Conservation (phyloP, 2,888 invertebrate genomes). For the Masnerella sp. region DNA sequence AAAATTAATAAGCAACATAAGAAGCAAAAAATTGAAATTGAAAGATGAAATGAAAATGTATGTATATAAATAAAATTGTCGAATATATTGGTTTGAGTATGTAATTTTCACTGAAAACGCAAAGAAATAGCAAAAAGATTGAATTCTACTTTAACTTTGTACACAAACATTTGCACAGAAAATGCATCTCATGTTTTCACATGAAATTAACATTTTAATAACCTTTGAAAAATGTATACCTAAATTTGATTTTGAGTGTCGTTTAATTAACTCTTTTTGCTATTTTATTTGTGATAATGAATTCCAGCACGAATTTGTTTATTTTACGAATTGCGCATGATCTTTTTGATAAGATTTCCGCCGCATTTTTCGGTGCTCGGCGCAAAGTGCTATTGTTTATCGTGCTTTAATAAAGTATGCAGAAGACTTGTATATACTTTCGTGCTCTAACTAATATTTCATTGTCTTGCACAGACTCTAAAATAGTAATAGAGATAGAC, state of each 20-base stretch:
- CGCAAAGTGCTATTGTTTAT: slow-evolving; percentile 47
- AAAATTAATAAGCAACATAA: slow-evolving; percentile 14
- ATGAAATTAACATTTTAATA: too few species aligned
- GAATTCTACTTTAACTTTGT: too few species aligned
- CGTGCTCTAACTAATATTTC: slow-evolving; percentile 52
- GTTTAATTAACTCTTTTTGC: not conserved
- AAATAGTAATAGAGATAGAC: slow-evolving; percentile 30
- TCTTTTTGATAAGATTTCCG: too few species aligned
- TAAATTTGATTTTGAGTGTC: too few species aligned
- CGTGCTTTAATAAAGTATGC: slow-evolving; percentile 49
- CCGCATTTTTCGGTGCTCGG: slow-evolving; percentile 30
- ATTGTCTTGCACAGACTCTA: slow-evolving; percentile 42
- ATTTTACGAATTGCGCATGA: too few species aligned
- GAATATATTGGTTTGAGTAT: not conserved
- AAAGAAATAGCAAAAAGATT: slow-evolving; percentile 2
- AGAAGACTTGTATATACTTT: slow-evolving; percentile 39
- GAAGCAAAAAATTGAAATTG: slow-evolving; percentile 12
- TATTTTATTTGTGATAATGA: not conserved
- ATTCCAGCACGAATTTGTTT: too few species aligned
- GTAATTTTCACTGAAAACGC: slow-evolving; percentile 7
- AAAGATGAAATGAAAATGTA: slow-evolving; percentile 28
- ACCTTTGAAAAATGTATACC: too few species aligned
- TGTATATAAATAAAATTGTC: slow-evolving; percentile 4
- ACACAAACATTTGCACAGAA: too few species aligned
- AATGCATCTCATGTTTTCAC: too few species aligned